Percentiles rank a stretch among this genome's conserved stretches.
phyloP scores from a whole-genome alignment of 2,888 invertebrate genomes.

The Hoplodrina ambigua region DNA sequence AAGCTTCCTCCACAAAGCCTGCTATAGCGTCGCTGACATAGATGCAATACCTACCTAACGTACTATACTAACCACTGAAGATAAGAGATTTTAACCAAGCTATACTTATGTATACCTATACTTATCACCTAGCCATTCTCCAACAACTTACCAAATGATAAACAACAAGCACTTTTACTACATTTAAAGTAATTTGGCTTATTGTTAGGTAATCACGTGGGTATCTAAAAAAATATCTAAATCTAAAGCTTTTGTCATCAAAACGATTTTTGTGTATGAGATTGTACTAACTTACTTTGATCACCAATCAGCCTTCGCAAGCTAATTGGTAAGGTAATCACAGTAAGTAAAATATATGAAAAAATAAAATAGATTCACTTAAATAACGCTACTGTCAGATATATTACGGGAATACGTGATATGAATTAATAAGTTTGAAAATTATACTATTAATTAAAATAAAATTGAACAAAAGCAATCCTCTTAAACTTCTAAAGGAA shows the following conservation, averaged over 20 bases:
- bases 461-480: constrained; percentile 39
- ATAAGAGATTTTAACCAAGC: background rate
- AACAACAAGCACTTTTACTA: background rate
- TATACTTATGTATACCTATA: background rate
- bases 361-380: constrained; percentile 7
- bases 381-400: background rate
- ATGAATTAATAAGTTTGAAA: constrained; percentile 19
- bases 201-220: background rate
- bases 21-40: constrained; percentile 41
- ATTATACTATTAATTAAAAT: constrained; percentile 21
- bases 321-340: no score
- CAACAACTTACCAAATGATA: background rate
- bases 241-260: background rate
- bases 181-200: background rate
- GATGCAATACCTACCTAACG: constrained; percentile 22
- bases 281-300: background rate
- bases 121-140: no score
- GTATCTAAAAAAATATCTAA: background rate
- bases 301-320: background rate
- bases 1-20: constrained; percentile 60
- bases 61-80: constrained; percentile 33
- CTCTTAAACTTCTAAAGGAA: constrained; percentile 30
- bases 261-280: background rate
- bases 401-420: constrained; percentile 12
- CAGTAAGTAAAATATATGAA: no score